Percentiles rank a stretch among this genome's conserved stretches.
These are phyloP conservation scores for Stenodema calcarata DNA, from an alignment of 2,888 invertebrate species.

Conservation along the genomic window DNA sequence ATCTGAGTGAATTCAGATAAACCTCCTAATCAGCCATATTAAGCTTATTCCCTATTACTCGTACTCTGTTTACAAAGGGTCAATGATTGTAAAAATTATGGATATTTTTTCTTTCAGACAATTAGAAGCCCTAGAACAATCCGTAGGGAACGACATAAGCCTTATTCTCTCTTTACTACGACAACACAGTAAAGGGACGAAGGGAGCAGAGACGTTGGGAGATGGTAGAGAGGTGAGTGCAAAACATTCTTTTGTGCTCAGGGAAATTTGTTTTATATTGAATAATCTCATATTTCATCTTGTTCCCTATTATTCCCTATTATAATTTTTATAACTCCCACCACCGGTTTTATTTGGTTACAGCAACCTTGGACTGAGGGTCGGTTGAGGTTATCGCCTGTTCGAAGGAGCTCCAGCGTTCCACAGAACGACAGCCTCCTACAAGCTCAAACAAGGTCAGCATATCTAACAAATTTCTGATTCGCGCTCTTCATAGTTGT, in stretches of 20 bases:
- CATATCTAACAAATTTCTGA: too few species aligned
- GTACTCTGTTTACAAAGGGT: too few species aligned
- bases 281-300: too few species aligned
- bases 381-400: conserved; percentile 54
- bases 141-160: conserved; percentile 76
- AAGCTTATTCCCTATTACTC: too few species aligned
- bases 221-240: conserved; percentile 55
- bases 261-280: too few species aligned
- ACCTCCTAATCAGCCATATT: too few species aligned
- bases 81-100: too few species aligned
- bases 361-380: conserved; percentile 54
- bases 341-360: not conserved
- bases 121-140: conserved; percentile 74
- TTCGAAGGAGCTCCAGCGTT: conserved; percentile 57
- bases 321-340: too few species aligned
- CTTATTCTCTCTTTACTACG: conserved; percentile 73
- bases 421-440: conserved; percentile 56
- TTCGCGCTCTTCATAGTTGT: too few species aligned
- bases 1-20: too few species aligned
- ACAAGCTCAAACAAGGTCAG: conserved; percentile 54
- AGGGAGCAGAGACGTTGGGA: conserved; percentile 53
- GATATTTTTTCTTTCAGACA: conserved; percentile 61
- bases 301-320: too few species aligned
- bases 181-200: conserved; percentile 60
- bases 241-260: too few species aligned